These are phyloP conservation scores for Muscidifurax raptorellus DNA, from an alignment of 1,140 invertebrate genomes.

Conservation along the genomic window DNA sequence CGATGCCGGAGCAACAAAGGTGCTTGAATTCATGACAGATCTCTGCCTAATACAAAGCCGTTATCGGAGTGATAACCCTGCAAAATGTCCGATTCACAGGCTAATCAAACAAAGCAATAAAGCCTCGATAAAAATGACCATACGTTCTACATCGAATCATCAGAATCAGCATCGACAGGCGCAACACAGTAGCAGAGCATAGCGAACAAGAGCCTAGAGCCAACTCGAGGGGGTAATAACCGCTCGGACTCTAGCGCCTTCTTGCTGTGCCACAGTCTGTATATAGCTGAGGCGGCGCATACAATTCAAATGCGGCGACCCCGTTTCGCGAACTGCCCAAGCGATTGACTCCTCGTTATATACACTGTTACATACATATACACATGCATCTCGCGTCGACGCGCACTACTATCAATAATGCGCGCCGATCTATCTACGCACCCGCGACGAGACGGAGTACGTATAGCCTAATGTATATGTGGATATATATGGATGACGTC, in stretches of 20 bases:
- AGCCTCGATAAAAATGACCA: not conserved
- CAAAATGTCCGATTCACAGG: not conserved
- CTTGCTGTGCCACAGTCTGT: not conserved
- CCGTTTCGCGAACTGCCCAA: conserved; percentile 13
- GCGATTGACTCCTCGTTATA: conserved; percentile 33
- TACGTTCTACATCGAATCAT: not conserved
- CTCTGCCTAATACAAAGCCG: not conserved
- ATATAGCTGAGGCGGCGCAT: not conserved
- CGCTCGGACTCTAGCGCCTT: conserved; percentile 13
- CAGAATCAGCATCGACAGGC: not conserved
- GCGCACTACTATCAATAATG: not conserved
- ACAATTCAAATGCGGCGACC: conserved; percentile 38
- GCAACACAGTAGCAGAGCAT: not conserved
- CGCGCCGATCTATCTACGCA: not conserved
- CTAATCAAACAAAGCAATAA: not conserved
- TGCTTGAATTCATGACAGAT: not conserved
- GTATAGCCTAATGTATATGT: not conserved
- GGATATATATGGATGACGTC: not conserved
- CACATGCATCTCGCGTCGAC: not conserved
- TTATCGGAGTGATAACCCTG: not conserved
- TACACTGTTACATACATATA: not conserved
- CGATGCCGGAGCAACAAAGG: not conserved
- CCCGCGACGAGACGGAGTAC: not conserved
- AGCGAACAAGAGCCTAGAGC: not conserved
- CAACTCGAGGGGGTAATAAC: conserved; percentile 40